Evolutionary conservation across 2,797 vertebrate species (phyloP).

Genomic region (Protonibea diacanthus): DNA sequence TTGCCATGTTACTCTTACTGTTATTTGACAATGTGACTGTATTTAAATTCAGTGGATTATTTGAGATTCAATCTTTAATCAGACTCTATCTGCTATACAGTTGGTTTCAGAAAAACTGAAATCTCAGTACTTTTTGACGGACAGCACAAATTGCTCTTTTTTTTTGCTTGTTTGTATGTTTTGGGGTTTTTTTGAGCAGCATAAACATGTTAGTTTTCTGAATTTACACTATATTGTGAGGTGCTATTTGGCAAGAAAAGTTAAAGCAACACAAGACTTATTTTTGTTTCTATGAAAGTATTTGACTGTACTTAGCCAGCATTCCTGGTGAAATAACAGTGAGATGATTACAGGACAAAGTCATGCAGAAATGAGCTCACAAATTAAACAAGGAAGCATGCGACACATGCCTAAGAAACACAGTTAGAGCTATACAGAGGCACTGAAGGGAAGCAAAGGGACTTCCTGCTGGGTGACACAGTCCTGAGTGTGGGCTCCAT

Average conservation of each 20-base stretch:
- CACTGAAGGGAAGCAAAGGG: slow-evolving; percentile 64
- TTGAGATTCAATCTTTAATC: slow-evolving; percentile 2
- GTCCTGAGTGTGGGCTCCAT: slow-evolving; percentile 81
- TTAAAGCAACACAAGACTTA: neutral
- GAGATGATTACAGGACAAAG: slow-evolving; percentile 39
- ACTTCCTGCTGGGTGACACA: slow-evolving; percentile 78
- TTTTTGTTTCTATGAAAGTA: slow-evolving; percentile 35
- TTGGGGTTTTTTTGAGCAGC: neutral
- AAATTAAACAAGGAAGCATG: slow-evolving; percentile 47
- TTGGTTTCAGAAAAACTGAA: neutral
- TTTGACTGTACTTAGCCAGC: slow-evolving; percentile 21
- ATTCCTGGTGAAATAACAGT: slow-evolving; percentile 23
- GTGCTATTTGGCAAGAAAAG: slow-evolving; percentile 12
- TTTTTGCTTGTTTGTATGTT: no score
- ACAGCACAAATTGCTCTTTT: neutral
- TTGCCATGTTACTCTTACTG: neutral
- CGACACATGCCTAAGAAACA: slow-evolving; percentile 47
- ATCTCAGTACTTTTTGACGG: slow-evolving; percentile 1
- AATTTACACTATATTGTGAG: neutral
- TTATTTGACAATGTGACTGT: neutral
- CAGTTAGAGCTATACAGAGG: slow-evolving; percentile 53
- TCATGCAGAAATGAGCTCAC: slow-evolving; percentile 39
- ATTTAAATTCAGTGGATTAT: neutral
- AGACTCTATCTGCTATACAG: neutral
- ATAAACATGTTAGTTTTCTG: neutral